phyloP scores from a whole-genome alignment of 2,888 invertebrate genomes.

The Andrena camellia region DNA sequence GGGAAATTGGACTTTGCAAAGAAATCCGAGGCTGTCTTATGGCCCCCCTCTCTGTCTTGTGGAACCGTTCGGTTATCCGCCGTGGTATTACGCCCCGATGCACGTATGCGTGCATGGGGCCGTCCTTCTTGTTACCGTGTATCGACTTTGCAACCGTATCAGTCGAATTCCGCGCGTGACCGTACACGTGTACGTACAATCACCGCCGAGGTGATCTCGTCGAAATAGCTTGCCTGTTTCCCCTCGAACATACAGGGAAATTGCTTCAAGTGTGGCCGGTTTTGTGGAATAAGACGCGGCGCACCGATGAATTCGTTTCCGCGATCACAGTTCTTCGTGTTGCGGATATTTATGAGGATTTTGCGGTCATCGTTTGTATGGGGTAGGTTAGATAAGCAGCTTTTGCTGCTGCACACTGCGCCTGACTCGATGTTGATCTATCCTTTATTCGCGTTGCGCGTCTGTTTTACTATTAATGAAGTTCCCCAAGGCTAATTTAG shows the following conservation, averaged over 20 bases:
- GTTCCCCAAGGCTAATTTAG: too few relatives aligned
- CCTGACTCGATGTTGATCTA: too few relatives aligned
- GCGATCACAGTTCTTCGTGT: background rate
- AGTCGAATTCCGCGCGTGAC: conserved; percentile 12
- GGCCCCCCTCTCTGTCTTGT: background rate
- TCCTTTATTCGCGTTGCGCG: too few relatives aligned
- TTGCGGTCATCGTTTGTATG: background rate
- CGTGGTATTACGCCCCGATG: background rate
- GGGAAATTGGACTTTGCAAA: conserved; percentile 80
- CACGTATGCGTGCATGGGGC: background rate
- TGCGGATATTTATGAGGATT: background rate
- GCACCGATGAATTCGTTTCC: conserved; percentile 18
- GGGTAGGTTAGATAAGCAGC: background rate
- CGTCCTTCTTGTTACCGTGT: conserved; percentile 15
- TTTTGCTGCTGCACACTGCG: too few relatives aligned
- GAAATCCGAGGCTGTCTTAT: conserved; percentile 58
- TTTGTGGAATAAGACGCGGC: conserved; percentile 5
- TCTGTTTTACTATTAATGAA: too few relatives aligned
- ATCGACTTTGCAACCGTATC: conserved; percentile 32
- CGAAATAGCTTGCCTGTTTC: conserved; percentile 39
- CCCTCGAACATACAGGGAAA: conserved; percentile 10
- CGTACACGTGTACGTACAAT: conserved; percentile 10
- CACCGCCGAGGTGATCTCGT: conserved; percentile 28
- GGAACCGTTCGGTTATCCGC: conserved; percentile 23
- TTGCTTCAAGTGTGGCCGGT: conserved; percentile 5